Base-by-base conservation (phyloP, 2,888 invertebrate species). In the Punctoribates punctum region DNA sequence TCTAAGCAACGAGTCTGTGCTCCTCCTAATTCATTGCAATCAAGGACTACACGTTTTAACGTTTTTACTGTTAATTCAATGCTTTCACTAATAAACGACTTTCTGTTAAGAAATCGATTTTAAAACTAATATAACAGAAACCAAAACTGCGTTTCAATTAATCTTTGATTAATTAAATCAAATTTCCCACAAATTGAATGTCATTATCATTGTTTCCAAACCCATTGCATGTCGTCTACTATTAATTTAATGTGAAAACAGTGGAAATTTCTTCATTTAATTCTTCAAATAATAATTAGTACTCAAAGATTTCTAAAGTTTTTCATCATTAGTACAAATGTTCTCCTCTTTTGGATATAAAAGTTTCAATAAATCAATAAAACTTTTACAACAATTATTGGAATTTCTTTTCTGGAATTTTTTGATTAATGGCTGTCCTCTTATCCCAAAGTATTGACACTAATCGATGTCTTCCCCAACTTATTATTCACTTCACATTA, bases 1-100 rank as follows among this genome's bases (percentile, higher is more conserved):
- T 15, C 29, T 38, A 65, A 29, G 38, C 65, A 65, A 65, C 65
- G 27, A 65, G 65, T 65, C 65, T 34, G 65, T 65, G 34, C 65
- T 65, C 65, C 65, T 65, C 65, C 65, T 38, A 38, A 34, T 23
- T 20, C 17, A 65, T 34, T 34, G 65, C 27, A 65, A 65, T 65
- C 65, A 65, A 65, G 65, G 65, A 65, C 65, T 65, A 54, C 62
- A 34, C 65, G 25, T 27, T 17, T 34, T 62, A 29, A 25, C 5
- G 65, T 65, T 34, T 27, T 34, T 13, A 17, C 17, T 17, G 17
- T 17, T 11, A 11, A 65, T n/a, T 65, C 9, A 34, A 13, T 65
- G 6, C 17, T 25, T 57, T 13, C 4, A 42, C 42, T 25, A 25
- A 23, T 54, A 54, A 54, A 62, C 17, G 17, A 65, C 13, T 29